phyloP scores from a whole-genome alignment of 2,113 vertebrate species.

The Abramis brama region DNA sequence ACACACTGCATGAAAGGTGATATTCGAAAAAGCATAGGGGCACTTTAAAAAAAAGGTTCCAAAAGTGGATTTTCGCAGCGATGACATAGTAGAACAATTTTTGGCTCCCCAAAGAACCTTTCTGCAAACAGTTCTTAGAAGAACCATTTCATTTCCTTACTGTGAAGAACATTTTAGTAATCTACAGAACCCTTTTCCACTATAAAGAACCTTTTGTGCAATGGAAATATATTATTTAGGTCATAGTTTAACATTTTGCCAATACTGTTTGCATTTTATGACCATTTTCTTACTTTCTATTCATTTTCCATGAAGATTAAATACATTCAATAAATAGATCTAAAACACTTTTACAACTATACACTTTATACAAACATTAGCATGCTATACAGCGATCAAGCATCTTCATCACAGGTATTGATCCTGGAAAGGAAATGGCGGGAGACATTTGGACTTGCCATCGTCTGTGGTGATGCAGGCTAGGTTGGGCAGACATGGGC shows the following conservation, averaged over 20 bases:
- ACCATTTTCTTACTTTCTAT: background rate
- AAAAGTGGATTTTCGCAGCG: no score
- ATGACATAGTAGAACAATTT: no score
- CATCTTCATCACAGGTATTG: constrained; percentile 70
- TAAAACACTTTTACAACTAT: constrained; percentile 30
- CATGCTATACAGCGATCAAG: background rate
- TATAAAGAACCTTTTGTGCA: no score
- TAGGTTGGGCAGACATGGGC: constrained; percentile 87
- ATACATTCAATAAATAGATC: constrained; percentile 23
- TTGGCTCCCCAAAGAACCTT: no score
- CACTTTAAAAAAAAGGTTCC: no score
- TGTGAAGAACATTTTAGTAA: no score
- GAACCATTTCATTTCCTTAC: no score
- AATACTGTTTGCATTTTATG: background rate
- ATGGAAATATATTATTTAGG: background rate
- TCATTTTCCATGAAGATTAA: background rate
- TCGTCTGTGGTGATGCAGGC: constrained; percentile 75
- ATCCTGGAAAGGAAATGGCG: constrained; percentile 75
- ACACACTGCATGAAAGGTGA: no score
- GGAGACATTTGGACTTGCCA: constrained; percentile 82
- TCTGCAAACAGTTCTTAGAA: no score
- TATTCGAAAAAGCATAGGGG: no score
- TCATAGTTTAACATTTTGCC: background rate
- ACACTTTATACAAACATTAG: constrained; percentile 51
- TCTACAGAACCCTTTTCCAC: no score